Evolutionary conservation across 2,797 vertebrate species (phyloP).

Genomic region (Myotis vivesi): DNA sequence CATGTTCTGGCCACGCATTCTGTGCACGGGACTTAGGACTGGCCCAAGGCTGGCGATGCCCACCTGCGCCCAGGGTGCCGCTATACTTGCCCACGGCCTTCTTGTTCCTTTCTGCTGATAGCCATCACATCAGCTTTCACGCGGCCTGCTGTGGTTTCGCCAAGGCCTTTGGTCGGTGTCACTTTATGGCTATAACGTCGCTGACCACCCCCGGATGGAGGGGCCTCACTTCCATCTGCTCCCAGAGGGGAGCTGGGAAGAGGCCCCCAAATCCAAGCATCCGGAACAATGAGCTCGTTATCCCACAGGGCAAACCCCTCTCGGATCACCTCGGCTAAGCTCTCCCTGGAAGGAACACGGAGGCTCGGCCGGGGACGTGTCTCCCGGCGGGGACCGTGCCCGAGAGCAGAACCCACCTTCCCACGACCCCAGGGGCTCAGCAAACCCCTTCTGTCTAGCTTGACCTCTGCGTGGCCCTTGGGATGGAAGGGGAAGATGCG

Average conservation of each 20-base stretch:
- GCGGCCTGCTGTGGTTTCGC: not conserved
- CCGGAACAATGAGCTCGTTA: not conserved
- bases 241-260: not conserved
- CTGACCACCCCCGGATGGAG: not conserved
- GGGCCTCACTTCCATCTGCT: not conserved
- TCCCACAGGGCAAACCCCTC: not conserved
- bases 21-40: not conserved
- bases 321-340: not conserved
- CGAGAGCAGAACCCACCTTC: not conserved
- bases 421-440: not conserved
- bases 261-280: not conserved
- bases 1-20: rapidly evolving
- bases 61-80: not conserved
- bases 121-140: not conserved
- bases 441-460: not conserved
- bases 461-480: not conserved
- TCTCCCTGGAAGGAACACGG: not conserved
- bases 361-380: rapidly evolving
- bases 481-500: not conserved
- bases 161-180: not conserved
- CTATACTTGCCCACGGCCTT: rapidly evolving
- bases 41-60: not conserved
- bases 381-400: rapidly evolving
- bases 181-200: not conserved
- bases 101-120: not conserved